Evolutionary conservation across 2,888 invertebrate genomes (phyloP).

Genomic region (Agriotes lineatus): DNA sequence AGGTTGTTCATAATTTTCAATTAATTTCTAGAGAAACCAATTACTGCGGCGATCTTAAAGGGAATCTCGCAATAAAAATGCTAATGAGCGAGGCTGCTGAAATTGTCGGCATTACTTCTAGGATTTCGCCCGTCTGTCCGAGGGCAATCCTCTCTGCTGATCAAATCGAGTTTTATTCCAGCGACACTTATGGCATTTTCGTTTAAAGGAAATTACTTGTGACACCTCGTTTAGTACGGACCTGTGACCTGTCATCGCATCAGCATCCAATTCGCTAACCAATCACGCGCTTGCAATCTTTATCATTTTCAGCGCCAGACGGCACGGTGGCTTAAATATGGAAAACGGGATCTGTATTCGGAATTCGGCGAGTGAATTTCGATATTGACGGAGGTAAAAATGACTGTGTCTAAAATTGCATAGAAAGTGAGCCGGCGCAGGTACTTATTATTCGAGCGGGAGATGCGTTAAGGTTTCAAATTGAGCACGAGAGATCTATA

Average conservation of each 20-base stretch:
- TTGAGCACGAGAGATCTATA: background rate
- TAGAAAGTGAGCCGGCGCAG: background rate
- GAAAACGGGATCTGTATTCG: slow-evolving; percentile 5
- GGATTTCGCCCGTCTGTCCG: too few species aligned
- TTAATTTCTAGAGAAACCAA: too few species aligned
- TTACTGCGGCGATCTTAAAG: too few species aligned
- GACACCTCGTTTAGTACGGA: slow-evolving; percentile 17
- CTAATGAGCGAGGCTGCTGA: too few species aligned
- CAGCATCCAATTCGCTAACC: slow-evolving; percentile 51
- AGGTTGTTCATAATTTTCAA: too few species aligned
- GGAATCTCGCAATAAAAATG: too few species aligned
- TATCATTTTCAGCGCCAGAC: slow-evolving; percentile 43
- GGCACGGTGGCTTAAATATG: slow-evolving; percentile 11
- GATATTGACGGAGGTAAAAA: slow-evolving; percentile 4
- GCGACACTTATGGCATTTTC: background rate
- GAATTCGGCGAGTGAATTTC: slow-evolving; percentile 13
- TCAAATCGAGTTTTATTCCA: background rate
- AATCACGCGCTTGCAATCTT: slow-evolving; percentile 56
- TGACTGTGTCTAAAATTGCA: background rate
- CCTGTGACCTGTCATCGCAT: slow-evolving; percentile 38
- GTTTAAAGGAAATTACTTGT: background rate
- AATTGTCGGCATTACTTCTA: too few species aligned
- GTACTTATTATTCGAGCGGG: background rate
- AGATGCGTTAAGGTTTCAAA: background rate
- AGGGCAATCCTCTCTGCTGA: too few species aligned